These are phyloP conservation scores for Thera obeliscata DNA, from an alignment of 2,888 invertebrate species.

Conservation along the genomic window DNA sequence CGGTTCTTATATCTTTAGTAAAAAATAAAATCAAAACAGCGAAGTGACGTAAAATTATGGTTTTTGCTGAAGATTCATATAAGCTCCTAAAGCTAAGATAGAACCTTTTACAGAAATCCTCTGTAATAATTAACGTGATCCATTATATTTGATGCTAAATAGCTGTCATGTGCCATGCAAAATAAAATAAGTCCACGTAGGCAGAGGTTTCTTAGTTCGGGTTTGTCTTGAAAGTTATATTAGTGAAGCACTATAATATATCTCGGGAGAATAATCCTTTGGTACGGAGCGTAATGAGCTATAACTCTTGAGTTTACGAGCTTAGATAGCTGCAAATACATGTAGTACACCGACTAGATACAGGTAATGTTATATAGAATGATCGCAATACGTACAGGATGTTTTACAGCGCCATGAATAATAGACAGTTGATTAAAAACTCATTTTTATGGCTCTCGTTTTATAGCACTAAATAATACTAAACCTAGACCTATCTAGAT, in stretches of 20 bases:
- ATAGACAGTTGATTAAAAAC: conserved; percentile 54
- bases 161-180: conserved; percentile 9
- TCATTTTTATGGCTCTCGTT: conserved; percentile 57
- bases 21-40: too few species aligned
- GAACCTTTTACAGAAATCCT: too few species aligned
- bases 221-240: conserved; percentile 38
- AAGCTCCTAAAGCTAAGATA: too few species aligned
- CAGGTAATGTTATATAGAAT: conserved; percentile 26
- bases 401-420: conserved; percentile 44
- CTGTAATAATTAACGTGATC: too few species aligned
- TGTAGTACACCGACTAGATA: conserved; percentile 29
- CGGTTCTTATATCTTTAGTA: too few species aligned
- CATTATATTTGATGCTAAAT: conserved; percentile 2
- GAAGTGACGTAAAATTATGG: too few species aligned
- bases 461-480: conserved; percentile 59
- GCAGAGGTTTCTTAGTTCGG: conserved; percentile 31
- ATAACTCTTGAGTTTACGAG: conserved; percentile 50
- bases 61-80: too few species aligned
- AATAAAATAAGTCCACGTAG: conserved; percentile 20
- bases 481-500: conserved; percentile 53
- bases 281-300: conserved; percentile 46
- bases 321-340: conserved; percentile 40
- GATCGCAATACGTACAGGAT: conserved; percentile 35
- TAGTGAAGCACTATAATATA: conserved; percentile 42
- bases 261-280: conserved; percentile 43